Evolutionary conservation across 2,888 invertebrate species (phyloP), one percentile per base, ranked within the genome.

Genomic region (Agrochola circellaris): DNA sequence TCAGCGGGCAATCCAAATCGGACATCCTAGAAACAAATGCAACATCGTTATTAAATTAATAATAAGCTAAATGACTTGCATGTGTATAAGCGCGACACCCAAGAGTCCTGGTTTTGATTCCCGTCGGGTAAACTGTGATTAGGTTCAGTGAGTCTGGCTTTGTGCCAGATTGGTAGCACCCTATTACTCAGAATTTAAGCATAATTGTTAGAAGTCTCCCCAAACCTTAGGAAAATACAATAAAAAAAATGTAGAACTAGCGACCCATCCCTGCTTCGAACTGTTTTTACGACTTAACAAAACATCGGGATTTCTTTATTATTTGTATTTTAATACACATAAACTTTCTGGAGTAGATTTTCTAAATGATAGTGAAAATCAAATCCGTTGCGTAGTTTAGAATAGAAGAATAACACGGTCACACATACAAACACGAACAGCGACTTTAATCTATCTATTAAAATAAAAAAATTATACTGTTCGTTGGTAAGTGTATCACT

Each of bases 1-100:
- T 97, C 77, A 99, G 96, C 69, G 97, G 97, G 81, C 98, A 98
- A 89, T 98, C 98, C 90, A 99, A 97, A 95, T 99, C 99, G 23
- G 98, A 98, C 91, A 98, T 97, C 66, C 99, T 99, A 87, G 56
- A 90, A 88, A 68, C 56, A 75, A 83, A 79, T 26, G 9, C 64
- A 68, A 72, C 2, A 66, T 48, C 8, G 1, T 62, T 38, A 23
- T 26, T 20, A n/a, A 38, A 48, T 30, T n/a, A 13, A 20, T 38
- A 20, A 38, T 26, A 7, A 15, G n/a, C 34, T 20, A 34, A 51
- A 54, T n/a, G 6, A 6, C n/a, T n/a, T n/a, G n/a, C 11, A 56
- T 13, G n/a, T n/a, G 26, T 15, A 6, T 58, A 45, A 42, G 7
- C 20, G 26, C 42, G n/a, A 65, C 11, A 26, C 2, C 26, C 26